A percentile compares a stretch with the other conserved stretches of the same genome.
Evolutionary conservation across 2,113 vertebrate genomes (phyloP).

Genomic region (Dolichallabes microphthalmus): DNA sequence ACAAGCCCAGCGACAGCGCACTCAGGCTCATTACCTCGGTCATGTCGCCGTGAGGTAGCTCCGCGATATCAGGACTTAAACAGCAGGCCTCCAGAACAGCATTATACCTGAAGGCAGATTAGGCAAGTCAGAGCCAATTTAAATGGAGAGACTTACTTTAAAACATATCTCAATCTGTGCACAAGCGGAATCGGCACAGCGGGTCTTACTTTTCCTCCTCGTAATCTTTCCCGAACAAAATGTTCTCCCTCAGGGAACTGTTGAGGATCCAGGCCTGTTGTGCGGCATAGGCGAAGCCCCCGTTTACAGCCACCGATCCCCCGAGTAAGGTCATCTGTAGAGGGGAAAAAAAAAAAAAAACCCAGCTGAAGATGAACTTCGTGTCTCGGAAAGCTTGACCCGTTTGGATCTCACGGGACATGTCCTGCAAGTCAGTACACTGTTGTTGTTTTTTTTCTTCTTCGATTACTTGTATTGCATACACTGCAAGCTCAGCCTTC

Average conservation of each 20-base stretch:
- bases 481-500: background rate
- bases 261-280: conserved; percentile 83
- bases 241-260: conserved; percentile 76
- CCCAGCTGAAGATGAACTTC: background rate
- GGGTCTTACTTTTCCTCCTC: conserved; percentile 69
- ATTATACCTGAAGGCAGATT: conserved; percentile 65
- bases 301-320: conserved; percentile 71
- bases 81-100: conserved; percentile 75
- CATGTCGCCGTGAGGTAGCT: conserved; percentile 77
- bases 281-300: conserved; percentile 73
- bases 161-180: conserved; percentile 17
- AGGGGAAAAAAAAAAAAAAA: background rate
- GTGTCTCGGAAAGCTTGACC: background rate
- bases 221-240: conserved; percentile 75
- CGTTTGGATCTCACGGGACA: background rate
- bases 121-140: background rate
- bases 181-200: background rate
- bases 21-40: conserved; percentile 71
- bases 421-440: background rate
- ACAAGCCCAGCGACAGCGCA: background rate
- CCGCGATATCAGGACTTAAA: conserved; percentile 72
- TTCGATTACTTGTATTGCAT: background rate
- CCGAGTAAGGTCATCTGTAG: conserved; percentile 76
- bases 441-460: background rate
- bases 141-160: conserved; percentile 9